Evolutionary conservation across 2,113 vertebrate genomes (phyloP).

Genomic region (Channa argus): DNA sequence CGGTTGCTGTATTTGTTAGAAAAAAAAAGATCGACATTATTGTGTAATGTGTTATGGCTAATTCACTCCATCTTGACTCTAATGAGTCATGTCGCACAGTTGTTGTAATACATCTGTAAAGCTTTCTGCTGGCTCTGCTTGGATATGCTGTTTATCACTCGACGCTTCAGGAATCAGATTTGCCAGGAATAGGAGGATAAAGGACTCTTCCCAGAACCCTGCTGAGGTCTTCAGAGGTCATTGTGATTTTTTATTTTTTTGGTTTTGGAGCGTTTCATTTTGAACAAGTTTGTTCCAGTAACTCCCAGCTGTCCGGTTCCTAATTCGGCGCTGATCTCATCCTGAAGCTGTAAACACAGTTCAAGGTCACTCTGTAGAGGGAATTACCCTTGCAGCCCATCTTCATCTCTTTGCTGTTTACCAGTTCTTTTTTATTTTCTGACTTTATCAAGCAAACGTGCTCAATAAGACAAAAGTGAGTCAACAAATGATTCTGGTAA

Average conservation of each 20-base stretch:
- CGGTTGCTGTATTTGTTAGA: slow-evolving; percentile 11
- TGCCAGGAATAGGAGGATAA: slow-evolving; percentile 50
- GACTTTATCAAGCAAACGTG: slow-evolving; percentile 29
- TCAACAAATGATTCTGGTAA: slow-evolving; percentile 55
- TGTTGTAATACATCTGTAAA: slow-evolving; percentile 24
- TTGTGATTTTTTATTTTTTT: slow-evolving; percentile 15
- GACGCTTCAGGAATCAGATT: slow-evolving; percentile 27
- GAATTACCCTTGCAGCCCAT: slow-evolving; percentile 18
- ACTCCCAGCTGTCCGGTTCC: slow-evolving; percentile 42
- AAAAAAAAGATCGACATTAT: slow-evolving; percentile 26
- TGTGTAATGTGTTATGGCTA: slow-evolving; percentile 33
- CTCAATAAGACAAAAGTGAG: not conserved
- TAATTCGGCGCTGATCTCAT: slow-evolving; percentile 34
- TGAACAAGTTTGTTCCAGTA: slow-evolving; percentile 20
- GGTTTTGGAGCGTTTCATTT: slow-evolving; percentile 19
- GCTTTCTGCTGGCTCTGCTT: slow-evolving; percentile 12
- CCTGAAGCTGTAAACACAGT: slow-evolving; percentile 43
- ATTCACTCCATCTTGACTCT: not conserved
- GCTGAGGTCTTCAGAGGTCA: slow-evolving; percentile 41
- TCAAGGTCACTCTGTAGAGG: slow-evolving; percentile 24
- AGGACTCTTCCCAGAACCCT: slow-evolving; percentile 31
- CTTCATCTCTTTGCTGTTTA: slow-evolving; percentile 16
- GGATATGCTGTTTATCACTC: slow-evolving; percentile 13
- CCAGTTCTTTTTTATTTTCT: not conserved
- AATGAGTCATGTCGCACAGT: slow-evolving; percentile 45